Evolutionary conservation across 2,113 vertebrate genomes (phyloP).

Genomic region (Piprites chloris): DNA sequence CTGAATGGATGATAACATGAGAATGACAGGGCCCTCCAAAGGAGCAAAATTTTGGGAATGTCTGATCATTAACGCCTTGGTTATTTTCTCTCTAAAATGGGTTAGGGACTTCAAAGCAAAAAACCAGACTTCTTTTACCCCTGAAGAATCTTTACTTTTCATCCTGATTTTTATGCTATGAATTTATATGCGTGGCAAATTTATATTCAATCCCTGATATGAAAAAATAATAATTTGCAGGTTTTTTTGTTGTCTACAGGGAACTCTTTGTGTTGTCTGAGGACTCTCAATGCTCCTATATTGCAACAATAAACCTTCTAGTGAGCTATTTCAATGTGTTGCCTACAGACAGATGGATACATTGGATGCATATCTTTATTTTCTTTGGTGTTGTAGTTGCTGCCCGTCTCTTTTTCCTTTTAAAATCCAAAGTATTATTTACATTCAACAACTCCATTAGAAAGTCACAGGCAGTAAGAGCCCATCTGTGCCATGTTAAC

Average conservation of each 20-base stretch:
- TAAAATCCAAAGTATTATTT: constrained; percentile 41
- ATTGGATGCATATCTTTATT: neutral
- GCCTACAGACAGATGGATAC: neutral
- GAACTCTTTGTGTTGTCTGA: neutral
- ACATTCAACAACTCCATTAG: constrained; percentile 58
- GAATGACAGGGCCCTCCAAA: constrained; percentile 6
- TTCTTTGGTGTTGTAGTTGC: neutral
- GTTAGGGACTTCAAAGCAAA: neutral
- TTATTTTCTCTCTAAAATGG: neutral
- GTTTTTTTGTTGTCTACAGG: neutral
- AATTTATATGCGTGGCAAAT: neutral
- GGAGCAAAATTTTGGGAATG: neutral
- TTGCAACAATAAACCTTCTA: neutral
- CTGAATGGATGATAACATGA: neutral
- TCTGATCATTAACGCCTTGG: neutral
- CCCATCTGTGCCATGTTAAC: constrained; percentile 58
- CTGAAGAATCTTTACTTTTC: neutral
- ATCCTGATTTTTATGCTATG: neutral
- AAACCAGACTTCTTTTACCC: neutral
- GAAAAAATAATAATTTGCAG: neutral
- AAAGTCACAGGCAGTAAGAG: constrained; percentile 55
- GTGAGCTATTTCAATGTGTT: neutral
- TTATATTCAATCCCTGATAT: neutral
- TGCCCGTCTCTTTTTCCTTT: constrained; percentile 1
- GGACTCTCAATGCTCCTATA: neutral